These are phyloP conservation scores for Camarhynchus parvulus DNA, from an alignment of 2,113 vertebrate species.

Conservation along the genomic window DNA sequence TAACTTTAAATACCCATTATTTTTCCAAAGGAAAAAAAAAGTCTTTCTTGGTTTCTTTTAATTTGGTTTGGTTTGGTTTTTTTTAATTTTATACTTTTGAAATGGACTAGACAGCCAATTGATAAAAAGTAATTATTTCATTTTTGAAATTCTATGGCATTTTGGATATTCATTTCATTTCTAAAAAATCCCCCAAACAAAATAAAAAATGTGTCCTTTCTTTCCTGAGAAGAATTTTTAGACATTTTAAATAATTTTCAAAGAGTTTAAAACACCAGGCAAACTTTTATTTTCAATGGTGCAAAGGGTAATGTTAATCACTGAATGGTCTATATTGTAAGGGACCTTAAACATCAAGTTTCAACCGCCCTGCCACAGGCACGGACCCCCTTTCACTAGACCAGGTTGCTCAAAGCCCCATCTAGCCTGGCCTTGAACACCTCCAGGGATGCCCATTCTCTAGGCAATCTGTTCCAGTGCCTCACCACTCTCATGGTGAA, in stretches of 20 bases:
- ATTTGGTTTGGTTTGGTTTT: not conserved
- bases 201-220: fast-evolving
- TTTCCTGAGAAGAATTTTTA: not conserved
- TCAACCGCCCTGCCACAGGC: fast-evolving
- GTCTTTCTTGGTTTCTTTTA: not conserved
- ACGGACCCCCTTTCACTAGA: not conserved
- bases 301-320: not conserved
- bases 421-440: not conserved
- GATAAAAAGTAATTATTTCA: not conserved
- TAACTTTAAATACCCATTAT: not conserved
- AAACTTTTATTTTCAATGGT: not conserved
- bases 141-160: not conserved
- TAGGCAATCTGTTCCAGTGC: not conserved
- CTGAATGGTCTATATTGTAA: not conserved
- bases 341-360: not conserved
- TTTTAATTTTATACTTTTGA: not conserved
- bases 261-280: not conserved
- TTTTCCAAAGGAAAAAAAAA: not conserved
- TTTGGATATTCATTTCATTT: not conserved
- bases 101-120: not conserved
- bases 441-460: not conserved
- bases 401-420: not conserved
- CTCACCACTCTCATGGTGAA: not conserved
- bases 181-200: not conserved
- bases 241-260: not conserved